A percentile compares a stretch with the other conserved stretches of the same genome.
Evolutionary conservation across 2,113 vertebrate genomes (phyloP).

Genomic region (Ictalurus punctatus): DNA sequence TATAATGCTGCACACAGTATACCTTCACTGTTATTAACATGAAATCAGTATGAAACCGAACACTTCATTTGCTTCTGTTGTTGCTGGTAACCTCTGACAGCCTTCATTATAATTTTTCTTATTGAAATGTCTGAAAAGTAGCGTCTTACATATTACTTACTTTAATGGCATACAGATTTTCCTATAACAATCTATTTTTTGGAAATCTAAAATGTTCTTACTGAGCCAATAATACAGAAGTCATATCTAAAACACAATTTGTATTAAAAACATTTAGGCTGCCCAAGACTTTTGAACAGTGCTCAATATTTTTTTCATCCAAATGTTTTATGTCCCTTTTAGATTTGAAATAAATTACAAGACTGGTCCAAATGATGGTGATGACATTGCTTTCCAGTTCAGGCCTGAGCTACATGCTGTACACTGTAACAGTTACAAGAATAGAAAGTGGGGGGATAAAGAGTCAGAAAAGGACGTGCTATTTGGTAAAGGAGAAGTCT

Average conservation of each 20-base stretch:
- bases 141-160: too few relatives aligned
- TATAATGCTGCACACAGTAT: background rate
- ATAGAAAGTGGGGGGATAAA: background rate
- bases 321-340: background rate
- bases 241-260: background rate
- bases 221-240: background rate
- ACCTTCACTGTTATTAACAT: background rate
- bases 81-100: too few relatives aligned
- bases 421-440: background rate
- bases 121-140: too few relatives aligned
- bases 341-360: background rate
- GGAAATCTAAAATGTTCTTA: background rate
- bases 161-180: too few relatives aligned
- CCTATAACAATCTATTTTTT: background rate
- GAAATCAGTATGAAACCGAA: background rate
- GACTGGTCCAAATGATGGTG: background rate
- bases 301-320: background rate
- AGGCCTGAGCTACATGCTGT: background rate
- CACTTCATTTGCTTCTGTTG: too few relatives aligned
- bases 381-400: conserved; percentile 2
- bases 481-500: background rate
- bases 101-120: too few relatives aligned
- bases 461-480: background rate
- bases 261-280: background rate
- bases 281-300: background rate